Evolutionary conservation across 2,797 vertebrate species (phyloP).

Genomic region (Prunella strophiata): DNA sequence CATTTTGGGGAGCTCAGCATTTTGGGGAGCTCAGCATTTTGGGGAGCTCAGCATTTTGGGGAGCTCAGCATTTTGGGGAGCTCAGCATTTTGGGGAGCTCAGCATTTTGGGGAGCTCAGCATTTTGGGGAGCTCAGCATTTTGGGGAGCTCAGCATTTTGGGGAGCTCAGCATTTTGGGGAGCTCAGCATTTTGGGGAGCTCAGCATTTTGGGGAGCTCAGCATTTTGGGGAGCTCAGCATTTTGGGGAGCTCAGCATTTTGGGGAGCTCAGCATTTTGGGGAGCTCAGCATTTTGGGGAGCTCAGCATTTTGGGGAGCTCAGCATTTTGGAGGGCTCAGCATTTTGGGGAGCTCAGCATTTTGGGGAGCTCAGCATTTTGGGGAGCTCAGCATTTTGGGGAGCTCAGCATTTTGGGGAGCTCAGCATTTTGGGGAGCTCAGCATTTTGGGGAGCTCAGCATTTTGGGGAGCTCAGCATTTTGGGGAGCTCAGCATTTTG

Average conservation of each 20-base stretch:
- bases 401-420: neutral
- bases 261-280: neutral
- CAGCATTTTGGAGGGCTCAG: neutral
- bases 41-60: neutral
- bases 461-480: neutral
- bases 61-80: neutral
- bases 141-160: neutral
- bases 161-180: neutral
- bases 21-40: neutral
- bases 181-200: neutral
- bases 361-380: neutral
- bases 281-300: neutral
- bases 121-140: neutral
- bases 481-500: neutral
- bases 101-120: neutral
- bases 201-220: neutral
- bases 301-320: neutral
- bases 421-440: neutral
- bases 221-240: neutral
- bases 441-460: neutral
- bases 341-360: neutral
- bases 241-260: neutral
- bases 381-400: neutral
- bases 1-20: neutral
- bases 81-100: neutral